Evolutionary conservation across 30 jellyfish, hydroid and myxozoan genomes (phyloP).

Genomic region (Nemopilema nomurai): DNA sequence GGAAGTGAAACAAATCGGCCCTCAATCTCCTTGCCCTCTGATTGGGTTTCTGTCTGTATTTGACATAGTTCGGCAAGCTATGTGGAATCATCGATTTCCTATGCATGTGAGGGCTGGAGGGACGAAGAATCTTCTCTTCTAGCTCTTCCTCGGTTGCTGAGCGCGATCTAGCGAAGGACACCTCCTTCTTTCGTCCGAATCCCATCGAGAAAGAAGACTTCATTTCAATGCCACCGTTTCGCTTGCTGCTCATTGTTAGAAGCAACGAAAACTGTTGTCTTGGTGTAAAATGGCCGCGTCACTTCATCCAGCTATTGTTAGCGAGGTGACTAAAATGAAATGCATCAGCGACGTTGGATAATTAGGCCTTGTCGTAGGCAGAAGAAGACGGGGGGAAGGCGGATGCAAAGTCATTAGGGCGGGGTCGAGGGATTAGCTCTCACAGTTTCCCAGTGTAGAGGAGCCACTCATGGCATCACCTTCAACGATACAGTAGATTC

Average conservation of each 20-base stretch:
- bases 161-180: conserved; percentile 1
- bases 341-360: background rate
- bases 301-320: conserved; percentile 10
- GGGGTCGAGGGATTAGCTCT: no score
- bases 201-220: conserved; percentile 50
- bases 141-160: conserved; percentile 39
- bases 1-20: conserved; percentile 56
- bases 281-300: background rate
- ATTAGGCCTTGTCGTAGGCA: background rate
- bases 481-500: no score
- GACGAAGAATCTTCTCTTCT: conserved; percentile 46
- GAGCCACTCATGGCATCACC: no score
- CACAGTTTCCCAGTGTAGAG: no score
- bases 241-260: conserved; percentile 24
- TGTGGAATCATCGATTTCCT: conserved; percentile 20
- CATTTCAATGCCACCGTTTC: conserved; percentile 59
- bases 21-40: conserved; percentile 57
- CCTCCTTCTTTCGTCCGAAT: conserved; percentile 15
- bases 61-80: conserved; percentile 18
- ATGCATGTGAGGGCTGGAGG: conserved; percentile 39
- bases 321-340: conserved; percentile 1
- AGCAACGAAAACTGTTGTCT: background rate
- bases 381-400: background rate
- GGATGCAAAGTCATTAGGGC: background rate
- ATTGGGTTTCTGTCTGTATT: conserved; percentile 14